Conservation (phyloP, 2,797 vertebrate genomes). For the Typhlichthys subterraneus region DNA sequence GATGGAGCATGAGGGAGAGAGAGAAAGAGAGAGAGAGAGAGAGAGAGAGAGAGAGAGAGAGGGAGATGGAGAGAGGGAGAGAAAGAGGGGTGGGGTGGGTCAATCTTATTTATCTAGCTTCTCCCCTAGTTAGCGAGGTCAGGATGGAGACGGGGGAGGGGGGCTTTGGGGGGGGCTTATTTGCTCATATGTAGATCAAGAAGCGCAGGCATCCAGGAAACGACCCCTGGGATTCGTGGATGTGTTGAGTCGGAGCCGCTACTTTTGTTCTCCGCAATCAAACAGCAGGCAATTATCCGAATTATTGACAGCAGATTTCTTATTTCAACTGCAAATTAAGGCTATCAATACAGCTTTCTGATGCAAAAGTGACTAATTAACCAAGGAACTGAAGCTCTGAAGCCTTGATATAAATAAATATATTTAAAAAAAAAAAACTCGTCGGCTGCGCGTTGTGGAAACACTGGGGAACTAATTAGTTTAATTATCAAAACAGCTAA, state of each 20-base stretch:
- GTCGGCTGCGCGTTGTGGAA: conserved; percentile 96
- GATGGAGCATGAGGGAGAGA: conserved; percentile 24
- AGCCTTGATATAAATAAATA: conserved; percentile 88
- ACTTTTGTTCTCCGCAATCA: conserved; percentile 99
- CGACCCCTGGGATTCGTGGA: conserved; percentile 88
- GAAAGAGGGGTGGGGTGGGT: conserved; percentile 64
- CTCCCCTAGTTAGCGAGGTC: conserved; percentile 87
- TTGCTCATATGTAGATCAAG: conserved; percentile 92
- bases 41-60: no score
- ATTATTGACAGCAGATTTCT: conserved; percentile 99
- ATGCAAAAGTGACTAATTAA: conserved; percentile 99
- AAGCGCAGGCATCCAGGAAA: conserved; percentile 88
- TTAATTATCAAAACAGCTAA: conserved; percentile 99
- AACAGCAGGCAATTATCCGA: conserved; percentile 99
- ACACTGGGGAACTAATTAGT: conserved; percentile 99
- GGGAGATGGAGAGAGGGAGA: no score
- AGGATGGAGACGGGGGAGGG: conserved; percentile 80
- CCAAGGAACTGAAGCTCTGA: conserved; percentile 94
- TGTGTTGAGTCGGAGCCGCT: conserved; percentile 83
- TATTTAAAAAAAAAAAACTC: conserved; percentile 51
- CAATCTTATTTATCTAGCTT: conserved; percentile 88
- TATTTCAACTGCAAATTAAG: conserved; percentile 99
- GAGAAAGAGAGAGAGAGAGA: no score
- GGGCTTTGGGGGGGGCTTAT: conserved; percentile 67
- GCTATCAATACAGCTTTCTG: conserved; percentile 99